Evolutionary conservation across 2,888 invertebrate genomes (phyloP).

Genomic region (Neria commutata): DNA sequence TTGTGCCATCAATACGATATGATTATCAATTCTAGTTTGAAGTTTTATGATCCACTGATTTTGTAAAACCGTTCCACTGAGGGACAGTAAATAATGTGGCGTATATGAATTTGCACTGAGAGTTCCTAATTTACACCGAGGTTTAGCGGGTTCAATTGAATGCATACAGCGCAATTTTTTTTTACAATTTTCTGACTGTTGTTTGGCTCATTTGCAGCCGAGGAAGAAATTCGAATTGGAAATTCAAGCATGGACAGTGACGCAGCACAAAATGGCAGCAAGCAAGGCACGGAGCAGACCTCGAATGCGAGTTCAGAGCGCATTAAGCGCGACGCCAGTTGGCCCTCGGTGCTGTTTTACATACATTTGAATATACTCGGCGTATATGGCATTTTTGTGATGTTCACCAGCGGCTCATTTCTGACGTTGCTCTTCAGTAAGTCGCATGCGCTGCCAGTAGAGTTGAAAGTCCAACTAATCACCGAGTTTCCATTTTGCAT

Average conservation of each 20-base stretch:
- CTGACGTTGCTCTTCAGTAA: slow-evolving; percentile 71
- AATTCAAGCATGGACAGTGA: slow-evolving; percentile 2
- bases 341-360: slow-evolving; percentile 76
- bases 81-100: background rate
- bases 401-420: slow-evolving; percentile 68
- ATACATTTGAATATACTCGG: slow-evolving; percentile 76
- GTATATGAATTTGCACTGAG: background rate
- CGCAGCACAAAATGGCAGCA: background rate
- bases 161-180: slow-evolving; percentile 2
- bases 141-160: slow-evolving; percentile 22
- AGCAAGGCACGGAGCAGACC: background rate
- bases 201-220: background rate
- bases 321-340: slow-evolving; percentile 69
- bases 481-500: no score
- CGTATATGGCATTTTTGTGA: slow-evolving; percentile 68
- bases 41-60: no score
- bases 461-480: slow-evolving; percentile 5
- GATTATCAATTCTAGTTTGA: no score
- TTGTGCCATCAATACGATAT: no score
- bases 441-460: slow-evolving; percentile 47
- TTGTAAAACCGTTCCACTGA: no score
- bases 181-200: background rate
- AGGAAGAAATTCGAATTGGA: background rate
- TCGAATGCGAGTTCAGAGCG: slow-evolving; percentile 43
- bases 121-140: slow-evolving; percentile 7